A percentile compares a stretch with the other conserved stretches of the same genome.
Evolutionary conservation across 2,888 invertebrate genomes (phyloP).

Genomic region (Prosapia bicincta): DNA sequence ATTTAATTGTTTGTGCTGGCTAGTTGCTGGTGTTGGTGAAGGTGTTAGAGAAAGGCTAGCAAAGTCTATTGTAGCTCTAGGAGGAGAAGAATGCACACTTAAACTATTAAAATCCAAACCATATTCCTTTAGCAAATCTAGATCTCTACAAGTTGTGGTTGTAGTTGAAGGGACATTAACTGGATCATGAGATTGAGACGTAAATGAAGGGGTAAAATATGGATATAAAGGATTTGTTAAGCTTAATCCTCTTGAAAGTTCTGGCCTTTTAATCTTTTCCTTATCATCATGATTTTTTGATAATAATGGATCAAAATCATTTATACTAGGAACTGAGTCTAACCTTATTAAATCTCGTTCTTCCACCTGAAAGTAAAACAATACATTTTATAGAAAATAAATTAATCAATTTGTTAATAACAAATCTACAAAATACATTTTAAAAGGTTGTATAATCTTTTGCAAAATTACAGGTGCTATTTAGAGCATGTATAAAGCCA

Average conservation of each 20-base stretch:
- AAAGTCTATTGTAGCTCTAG: constrained; percentile 7
- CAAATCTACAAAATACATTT: no score
- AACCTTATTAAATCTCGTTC: constrained; percentile 62
- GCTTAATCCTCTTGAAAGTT: constrained; percentile 44
- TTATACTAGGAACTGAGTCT: constrained; percentile 61
- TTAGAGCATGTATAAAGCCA: no score
- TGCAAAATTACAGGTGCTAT: no score
- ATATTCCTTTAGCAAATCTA: constrained; percentile 68
- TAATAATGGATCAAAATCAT: constrained; percentile 65
- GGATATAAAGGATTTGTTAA: constrained; percentile 52
- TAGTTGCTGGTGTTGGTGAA: constrained; percentile 46
- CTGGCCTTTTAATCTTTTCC: constrained; percentile 12
- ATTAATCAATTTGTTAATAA: no score
- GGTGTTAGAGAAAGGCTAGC: constrained; percentile 10
- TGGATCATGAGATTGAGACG: constrained; percentile 21
- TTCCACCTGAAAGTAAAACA: constrained; percentile 12
- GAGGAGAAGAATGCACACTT: constrained; percentile 35
- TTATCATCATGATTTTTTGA: constrained; percentile 43
- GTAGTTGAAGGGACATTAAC: constrained; percentile 44
- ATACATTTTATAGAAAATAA: no score
- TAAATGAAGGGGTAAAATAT: constrained; percentile 43
- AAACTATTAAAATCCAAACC: constrained; percentile 61
- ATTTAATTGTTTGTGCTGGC: constrained; percentile 47
- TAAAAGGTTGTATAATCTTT: no score
- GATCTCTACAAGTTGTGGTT: constrained; percentile 49